Base-by-base conservation (phyloP, 2,113 vertebrate genomes). In the Saccopteryx leptura region DNA sequence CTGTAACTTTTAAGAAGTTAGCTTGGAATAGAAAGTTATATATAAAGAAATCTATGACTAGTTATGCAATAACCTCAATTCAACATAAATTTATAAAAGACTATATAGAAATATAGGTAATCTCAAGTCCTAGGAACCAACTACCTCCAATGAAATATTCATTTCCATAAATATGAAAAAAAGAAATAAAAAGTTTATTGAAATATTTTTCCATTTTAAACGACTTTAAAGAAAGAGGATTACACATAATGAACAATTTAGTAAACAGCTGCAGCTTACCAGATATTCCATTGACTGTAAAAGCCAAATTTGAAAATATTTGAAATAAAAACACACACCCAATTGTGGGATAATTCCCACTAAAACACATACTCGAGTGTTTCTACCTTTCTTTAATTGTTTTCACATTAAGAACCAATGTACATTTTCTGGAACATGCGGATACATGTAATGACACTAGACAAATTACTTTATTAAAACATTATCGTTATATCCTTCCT, bases 61-160 rank as follows among this genome's bases (percentile, higher is more conserved):
- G 28, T 61, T 65, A 84, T 50, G 24, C 86, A 91, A 86, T 69
- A 92, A 94, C 5, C 39, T 95, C 93, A 90, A 7, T 90, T 94
- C 33, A 95, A 96, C 54, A 94, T 83, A 94, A 90, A 94, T 88
- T 94, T 96, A 90, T 80, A 93, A 94, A 95, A 94, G 61, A 31
- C 56, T 88, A 4, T 46, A 90, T n/a, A 96, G 48, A 96, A 97
- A 90, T 54, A 93, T 15, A 92, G 89, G 46, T 56, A 93, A 92
- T 60, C 18, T 97, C 81, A 95, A 78, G 6, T 87, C 93, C 81
- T 92, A 88, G 39, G 31, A 94, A n/a, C 82, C 91, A 96, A 85
- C 33, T 61, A 61, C 18, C 52, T 66, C 11, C 90, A 87, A 72
- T 81, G 48, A 91, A 93, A 92, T 88, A 85, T 90, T 93, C 15